Percentiles rank a stretch among this genome's conserved stretches.
These are phyloP conservation scores for Trilocha varians DNA, from an alignment of 2,888 invertebrate genomes.

Conservation along the genomic window DNA sequence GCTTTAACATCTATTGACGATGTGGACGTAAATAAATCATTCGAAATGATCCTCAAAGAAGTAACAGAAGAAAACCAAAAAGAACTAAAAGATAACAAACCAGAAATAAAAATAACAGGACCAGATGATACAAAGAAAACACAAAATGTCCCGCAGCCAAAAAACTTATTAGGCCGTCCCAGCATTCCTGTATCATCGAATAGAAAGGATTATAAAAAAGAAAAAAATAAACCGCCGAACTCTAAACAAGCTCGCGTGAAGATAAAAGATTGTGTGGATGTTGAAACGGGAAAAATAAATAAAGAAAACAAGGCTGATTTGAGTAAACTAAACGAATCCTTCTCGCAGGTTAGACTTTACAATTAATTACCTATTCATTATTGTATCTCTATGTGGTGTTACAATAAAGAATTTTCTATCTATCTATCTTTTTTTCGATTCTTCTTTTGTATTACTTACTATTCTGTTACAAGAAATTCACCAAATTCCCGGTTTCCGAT, in stretches of 20 bases:
- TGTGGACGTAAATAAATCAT: constrained; percentile 49
- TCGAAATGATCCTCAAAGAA: constrained; percentile 55
- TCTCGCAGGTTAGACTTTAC: constrained; percentile 48
- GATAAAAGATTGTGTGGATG: constrained; percentile 50
- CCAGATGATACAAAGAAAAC: constrained; percentile 35
- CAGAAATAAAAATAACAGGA: constrained; percentile 46
- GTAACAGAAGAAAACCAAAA: constrained; percentile 12
- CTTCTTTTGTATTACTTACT: no score
- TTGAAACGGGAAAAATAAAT: constrained; percentile 23
- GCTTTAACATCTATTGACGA: constrained; percentile 53
- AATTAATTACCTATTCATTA: no score
- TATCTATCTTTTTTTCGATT: no score
- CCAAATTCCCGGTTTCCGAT: no score
- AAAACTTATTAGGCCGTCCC: constrained; percentile 70
- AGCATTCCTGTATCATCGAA: constrained; percentile 70
- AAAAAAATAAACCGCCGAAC: constrained; percentile 61
- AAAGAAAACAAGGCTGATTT: constrained; percentile 25
- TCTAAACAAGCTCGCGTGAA: constrained; percentile 52
- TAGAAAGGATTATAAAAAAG: constrained; percentile 66
- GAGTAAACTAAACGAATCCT: constrained; percentile 22
- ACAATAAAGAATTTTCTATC: no score
- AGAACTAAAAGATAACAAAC: constrained; percentile 27
- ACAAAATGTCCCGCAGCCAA: constrained; percentile 55
- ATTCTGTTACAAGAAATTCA: no score
- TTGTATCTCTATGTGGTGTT: no score